These are phyloP conservation scores for Colistium nudipinnis DNA, from an alignment of 2,113 vertebrate species.

Conservation along the genomic window DNA sequence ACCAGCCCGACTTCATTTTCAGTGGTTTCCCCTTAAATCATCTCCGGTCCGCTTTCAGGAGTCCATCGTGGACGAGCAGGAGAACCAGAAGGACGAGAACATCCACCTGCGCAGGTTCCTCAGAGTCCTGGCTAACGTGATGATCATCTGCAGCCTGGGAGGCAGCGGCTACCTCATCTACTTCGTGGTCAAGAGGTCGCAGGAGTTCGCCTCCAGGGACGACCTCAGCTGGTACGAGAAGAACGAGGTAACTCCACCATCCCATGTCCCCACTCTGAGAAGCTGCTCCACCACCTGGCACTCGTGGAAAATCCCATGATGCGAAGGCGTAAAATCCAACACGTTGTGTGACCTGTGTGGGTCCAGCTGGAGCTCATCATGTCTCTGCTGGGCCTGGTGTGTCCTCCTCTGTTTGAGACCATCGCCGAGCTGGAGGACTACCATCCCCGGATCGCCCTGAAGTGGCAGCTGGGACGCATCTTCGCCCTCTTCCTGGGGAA, in stretches of 20 bases:
- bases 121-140: slow-evolving; percentile 90
- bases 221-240: slow-evolving; percentile 97
- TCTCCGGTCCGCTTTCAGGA: slow-evolving; percentile 80
- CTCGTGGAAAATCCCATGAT: too few relatives aligned
- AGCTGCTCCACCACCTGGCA: too few relatives aligned
- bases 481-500: slow-evolving; percentile 98
- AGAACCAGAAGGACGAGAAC: slow-evolving; percentile 98
- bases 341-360: not conserved
- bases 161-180: slow-evolving; percentile 99
- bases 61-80: slow-evolving; percentile 98
- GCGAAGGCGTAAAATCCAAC: not conserved
- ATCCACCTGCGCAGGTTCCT: slow-evolving; percentile 95
- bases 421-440: slow-evolving; percentile 96
- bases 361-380: slow-evolving; percentile 83
- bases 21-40: not conserved
- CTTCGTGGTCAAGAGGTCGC: slow-evolving; percentile 96
- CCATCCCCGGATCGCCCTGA: slow-evolving; percentile 94
- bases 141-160: slow-evolving; percentile 94
- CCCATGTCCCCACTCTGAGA: too few relatives aligned
- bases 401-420: slow-evolving; percentile 96
- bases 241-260: slow-evolving; percentile 99
- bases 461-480: slow-evolving; percentile 97
- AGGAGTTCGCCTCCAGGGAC: slow-evolving; percentile 91
- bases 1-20: not conserved
- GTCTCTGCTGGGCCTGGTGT: slow-evolving; percentile 94